Conservation (phyloP, 2,888 invertebrate genomes). For the Omphaloscelis lunosa region DNA sequence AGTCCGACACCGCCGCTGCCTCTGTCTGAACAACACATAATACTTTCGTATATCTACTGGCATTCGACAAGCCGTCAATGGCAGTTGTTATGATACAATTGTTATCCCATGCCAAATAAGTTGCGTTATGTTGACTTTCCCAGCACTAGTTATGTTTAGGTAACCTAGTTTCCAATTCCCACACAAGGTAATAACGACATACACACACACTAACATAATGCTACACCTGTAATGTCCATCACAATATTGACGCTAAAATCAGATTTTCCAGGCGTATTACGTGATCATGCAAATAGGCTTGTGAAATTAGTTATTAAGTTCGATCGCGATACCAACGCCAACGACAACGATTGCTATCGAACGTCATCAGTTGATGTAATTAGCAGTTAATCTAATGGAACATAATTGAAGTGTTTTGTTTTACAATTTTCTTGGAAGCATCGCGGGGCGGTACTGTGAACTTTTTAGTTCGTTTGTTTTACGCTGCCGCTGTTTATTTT, state of each 20-base stretch:
- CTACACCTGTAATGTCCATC: constrained; percentile 28
- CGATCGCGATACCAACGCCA: constrained; percentile 67
- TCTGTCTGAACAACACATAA: neutral
- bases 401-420: constrained; percentile 56
- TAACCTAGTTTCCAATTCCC: constrained; percentile 35
- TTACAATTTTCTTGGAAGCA: constrained; percentile 49
- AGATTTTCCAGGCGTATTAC: constrained; percentile 64
- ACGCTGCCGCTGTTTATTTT: neutral
- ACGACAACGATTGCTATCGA: constrained; percentile 68
- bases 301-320: constrained; percentile 76
- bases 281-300: constrained; percentile 76
- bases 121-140: neutral
- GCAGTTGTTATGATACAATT: neutral
- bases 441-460: neutral
- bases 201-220: neutral
- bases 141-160: neutral
- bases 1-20: too few relatives aligned
- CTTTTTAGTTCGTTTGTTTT: neutral
- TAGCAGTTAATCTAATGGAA: constrained; percentile 57
- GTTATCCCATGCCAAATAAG: neutral
- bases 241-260: constrained; percentile 53
- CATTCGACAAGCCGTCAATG: neutral
- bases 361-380: constrained; percentile 59
- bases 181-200: constrained; percentile 1
- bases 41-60: neutral